These are phyloP conservation scores for Hymenochirus boettgeri DNA, from an alignment of 2,113 vertebrate species.

Conservation along the genomic window DNA sequence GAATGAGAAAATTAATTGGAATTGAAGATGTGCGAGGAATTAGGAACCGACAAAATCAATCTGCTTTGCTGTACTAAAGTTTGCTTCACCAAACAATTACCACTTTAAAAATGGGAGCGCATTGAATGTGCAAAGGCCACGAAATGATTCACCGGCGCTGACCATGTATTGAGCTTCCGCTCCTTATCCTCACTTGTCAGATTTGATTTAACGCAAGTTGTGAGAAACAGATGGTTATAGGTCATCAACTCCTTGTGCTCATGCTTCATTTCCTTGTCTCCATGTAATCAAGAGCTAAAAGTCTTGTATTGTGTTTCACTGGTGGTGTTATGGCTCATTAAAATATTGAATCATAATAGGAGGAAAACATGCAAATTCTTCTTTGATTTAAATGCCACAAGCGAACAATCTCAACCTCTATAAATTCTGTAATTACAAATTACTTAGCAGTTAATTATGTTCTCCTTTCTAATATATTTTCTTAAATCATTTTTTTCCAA, in stretches of 20 bases:
- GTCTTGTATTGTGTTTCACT: neutral
- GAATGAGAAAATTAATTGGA: neutral
- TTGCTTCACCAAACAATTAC: slow-evolving; percentile 16
- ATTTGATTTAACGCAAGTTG: slow-evolving; percentile 1
- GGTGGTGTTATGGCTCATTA: neutral
- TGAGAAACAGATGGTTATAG: slow-evolving; percentile 17
- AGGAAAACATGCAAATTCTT: neutral
- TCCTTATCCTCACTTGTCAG: slow-evolving; percentile 14
- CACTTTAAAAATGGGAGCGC: neutral
- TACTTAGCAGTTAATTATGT: too few species aligned
- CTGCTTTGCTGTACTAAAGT: neutral
- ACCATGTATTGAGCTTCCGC: slow-evolving; percentile 9
- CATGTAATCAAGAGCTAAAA: neutral
- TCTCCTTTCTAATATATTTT: too few species aligned
- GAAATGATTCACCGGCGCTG: slow-evolving; percentile 6
- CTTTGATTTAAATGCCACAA: neutral
- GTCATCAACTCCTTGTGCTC: neutral
- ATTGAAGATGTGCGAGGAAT: slow-evolving; percentile 1
- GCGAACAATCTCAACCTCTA: neutral
- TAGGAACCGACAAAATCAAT: slow-evolving; percentile 3
- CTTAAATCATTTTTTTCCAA: too few species aligned
- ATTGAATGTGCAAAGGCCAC: neutral
- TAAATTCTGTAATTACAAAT: neutral
- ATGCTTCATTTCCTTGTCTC: slow-evolving; percentile 11
- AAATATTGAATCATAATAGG: neutral